Evolutionary conservation across 1,140 invertebrate genomes (phyloP).

Genomic region (Ceratina japonica): DNA sequence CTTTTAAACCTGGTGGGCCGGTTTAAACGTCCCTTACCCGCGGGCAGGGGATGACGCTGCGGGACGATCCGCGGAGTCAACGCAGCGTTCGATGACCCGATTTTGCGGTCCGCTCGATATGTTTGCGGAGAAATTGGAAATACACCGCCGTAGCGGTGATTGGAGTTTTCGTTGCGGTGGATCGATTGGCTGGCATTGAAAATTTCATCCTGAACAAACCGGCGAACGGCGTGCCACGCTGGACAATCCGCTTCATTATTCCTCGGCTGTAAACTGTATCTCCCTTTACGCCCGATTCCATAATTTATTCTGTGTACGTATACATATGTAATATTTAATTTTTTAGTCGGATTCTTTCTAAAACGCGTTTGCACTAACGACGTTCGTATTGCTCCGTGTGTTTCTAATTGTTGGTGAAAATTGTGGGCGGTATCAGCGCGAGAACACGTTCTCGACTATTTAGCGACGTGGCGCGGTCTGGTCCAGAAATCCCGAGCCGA

Average conservation of each 20-base stretch:
- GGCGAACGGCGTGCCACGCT: neutral
- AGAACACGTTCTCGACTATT: neutral
- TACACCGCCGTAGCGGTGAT: constrained; percentile 19
- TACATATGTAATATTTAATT: too few species aligned
- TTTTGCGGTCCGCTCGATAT: constrained; percentile 11
- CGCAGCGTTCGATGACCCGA: constrained; percentile 14
- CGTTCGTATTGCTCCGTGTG: neutral
- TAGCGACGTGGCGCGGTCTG: neutral
- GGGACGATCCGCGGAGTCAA: neutral
- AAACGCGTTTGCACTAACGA: too few species aligned
- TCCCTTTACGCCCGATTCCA: too few species aligned
- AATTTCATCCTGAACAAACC: constrained; percentile 15
- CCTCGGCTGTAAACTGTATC: too few species aligned
- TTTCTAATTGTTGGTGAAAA: neutral
- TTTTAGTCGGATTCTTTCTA: too few species aligned
- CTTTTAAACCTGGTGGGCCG: neutral
- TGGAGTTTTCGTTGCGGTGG: constrained; percentile 24
- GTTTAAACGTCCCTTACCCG: too few species aligned
- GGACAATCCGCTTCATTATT: neutral
- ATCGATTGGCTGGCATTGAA: constrained; percentile 11
- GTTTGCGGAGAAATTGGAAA: constrained; percentile 26
- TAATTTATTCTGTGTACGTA: too few species aligned
- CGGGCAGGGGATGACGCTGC: neutral
- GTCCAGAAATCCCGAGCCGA: constrained; percentile 18
- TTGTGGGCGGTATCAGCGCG: neutral